Conservation (phyloP, 2,113 vertebrate species). For the Tenrec ecaudatus region DNA sequence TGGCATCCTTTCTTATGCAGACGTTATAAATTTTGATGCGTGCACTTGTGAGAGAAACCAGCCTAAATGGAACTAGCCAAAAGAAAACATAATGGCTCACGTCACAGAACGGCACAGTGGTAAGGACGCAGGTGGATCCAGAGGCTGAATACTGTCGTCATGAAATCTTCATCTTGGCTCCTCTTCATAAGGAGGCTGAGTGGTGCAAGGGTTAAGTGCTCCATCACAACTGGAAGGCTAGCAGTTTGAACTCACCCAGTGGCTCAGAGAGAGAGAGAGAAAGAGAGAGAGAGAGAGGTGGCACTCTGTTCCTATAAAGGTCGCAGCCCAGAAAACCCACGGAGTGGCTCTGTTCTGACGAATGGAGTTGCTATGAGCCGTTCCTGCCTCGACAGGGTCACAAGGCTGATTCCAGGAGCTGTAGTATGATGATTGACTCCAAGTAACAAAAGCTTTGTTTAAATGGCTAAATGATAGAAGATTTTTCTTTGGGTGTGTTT, state of each 20-base stretch:
- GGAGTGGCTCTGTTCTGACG: not conserved
- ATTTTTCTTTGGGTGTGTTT: too few relatives aligned
- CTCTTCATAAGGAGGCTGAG: not conserved
- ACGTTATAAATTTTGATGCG: constrained; percentile 41
- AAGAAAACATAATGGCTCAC: not conserved
- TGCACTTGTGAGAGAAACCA: not conserved
- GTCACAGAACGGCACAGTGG: not conserved
- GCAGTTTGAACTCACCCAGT: not conserved
- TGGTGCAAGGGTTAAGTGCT: too few relatives aligned
- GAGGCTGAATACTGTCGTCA: not conserved
- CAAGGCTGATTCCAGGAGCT: not conserved
- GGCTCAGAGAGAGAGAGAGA: too few relatives aligned
- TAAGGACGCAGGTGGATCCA: not conserved
- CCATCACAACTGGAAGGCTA: too few relatives aligned
- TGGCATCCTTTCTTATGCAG: constrained; percentile 17
- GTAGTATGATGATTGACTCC: not conserved
- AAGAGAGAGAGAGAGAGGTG: not conserved
- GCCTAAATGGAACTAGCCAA: not conserved
- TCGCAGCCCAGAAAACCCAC: not conserved
- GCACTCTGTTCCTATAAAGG: not conserved
- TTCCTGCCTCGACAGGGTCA: not conserved
- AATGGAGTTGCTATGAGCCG: not conserved
- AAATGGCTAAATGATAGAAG: too few relatives aligned
- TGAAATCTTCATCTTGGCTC: not conserved
- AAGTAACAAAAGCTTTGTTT: not conserved